Evolutionary conservation across 2,888 invertebrate species (phyloP), one percentile per base, ranked within the genome.

Genomic region (Hofmannophila pseudospretella): DNA sequence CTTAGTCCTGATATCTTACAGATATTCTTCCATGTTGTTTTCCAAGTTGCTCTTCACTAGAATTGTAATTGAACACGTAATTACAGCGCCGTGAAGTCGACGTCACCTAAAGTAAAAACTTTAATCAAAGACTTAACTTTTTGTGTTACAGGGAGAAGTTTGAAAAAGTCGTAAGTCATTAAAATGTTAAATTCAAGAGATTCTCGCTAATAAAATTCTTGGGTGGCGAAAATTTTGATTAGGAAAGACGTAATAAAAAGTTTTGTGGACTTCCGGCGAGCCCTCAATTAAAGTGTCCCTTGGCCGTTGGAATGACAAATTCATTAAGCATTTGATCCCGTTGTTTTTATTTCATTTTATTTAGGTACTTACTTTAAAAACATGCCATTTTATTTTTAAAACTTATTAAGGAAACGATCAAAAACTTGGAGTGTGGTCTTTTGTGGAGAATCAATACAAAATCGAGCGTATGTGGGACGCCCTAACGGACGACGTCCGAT

Each of bases 221-320:
- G 45, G 50, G 45, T 47, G 52, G 45, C 47, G 47, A 62, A 51
- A 62, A 63, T 75, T 77, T 75, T 72, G 70, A 74, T 74, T 68
- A 70, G 51, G 51, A 56, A 57, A 45, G 58, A 65, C 59, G 65
- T 56, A 67, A 68, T 70, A 70, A 67, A 72, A 73, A 71, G 56
- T 67, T 66, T 42, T 32, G 34, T 35, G 38, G 45, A 60, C 47
- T 60, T 60, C 56, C 55, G 50, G 57, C 59, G 56, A 45, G 58
- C 47, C 62, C 65, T 63, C 67, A 74, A 76, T 75, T 73, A 74
- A 68, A 66, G 53, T 54, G 54, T 55, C 57, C 46, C 40, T 41
- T 44, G 44, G 36, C 43, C 47, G 47, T 45, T 34, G 44, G 52
- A 59, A 58, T 55, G 61, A 63, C 65, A 61, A 68, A 67, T 67